Base-by-base conservation (phyloP, 2,888 invertebrate genomes). In the Danaus chrysippus region DNA sequence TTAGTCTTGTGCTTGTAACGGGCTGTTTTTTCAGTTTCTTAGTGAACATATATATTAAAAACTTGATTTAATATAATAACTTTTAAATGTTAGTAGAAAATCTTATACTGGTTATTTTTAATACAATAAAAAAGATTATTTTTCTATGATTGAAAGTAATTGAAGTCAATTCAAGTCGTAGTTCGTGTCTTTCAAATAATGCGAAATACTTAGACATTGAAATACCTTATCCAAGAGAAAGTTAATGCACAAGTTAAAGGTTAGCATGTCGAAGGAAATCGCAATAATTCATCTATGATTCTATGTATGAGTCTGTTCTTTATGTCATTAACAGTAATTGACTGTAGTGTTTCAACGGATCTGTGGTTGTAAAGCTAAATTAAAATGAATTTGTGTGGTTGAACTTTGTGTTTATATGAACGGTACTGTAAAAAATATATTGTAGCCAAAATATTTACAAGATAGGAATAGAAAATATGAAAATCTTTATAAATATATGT, bases 161-260 rank as follows among this genome's bases (percentile, higher is more conserved):
- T 5, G 23, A 34, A 6, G 23, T 34, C 17, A 46, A 15, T 17
- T 49, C 9, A 10, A 49, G 17, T 11, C 10, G 17, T 17, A 49
- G 3, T n/a, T 49, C 10, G 17, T 49, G 17, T 10, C 49, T 49
- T 49, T 49, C 49, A 17, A 49, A 49, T 17, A 11, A 34, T 34
- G 23, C 8, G 2, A 34, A 34, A 34, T 34, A 49, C 49, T n/a
- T 49, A n/a, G 13, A 46, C n/a, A 49, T 17, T 49, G 3, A 17
- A 64, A 41, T 67, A 62, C 65, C 65, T 67, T 67, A 63, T 52
- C 62, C 59, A 49, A 66, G 68, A 69, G 70, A 70, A 70, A 70
- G 70, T 63, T 65, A 62, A 67, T 61, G 58, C 66, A 69, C 68
- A 61, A 60, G 64, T 55, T 62, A 62, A 66, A 67, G 65, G 68